Evolutionary conservation across 2,113 vertebrate species (phyloP).

Genomic region (Neolamprologus brichardi): DNA sequence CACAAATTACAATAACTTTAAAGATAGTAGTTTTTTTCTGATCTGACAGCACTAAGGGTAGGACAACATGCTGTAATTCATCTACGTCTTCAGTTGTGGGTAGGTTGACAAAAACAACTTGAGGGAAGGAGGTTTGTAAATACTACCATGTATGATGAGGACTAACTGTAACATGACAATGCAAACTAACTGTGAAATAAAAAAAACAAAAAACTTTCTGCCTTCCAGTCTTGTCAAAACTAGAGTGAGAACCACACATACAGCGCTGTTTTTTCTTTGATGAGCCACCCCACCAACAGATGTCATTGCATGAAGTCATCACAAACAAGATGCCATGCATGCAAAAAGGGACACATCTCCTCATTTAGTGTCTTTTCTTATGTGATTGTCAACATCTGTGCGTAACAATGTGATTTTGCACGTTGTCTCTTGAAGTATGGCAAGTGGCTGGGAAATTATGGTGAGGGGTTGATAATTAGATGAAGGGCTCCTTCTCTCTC

Average conservation of each 20-base stretch:
- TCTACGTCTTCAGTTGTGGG: not conserved
- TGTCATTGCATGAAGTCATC: not conserved
- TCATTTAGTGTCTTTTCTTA: conserved; percentile 21
- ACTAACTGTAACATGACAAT: not conserved
- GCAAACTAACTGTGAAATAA: not conserved
- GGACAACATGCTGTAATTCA: not conserved
- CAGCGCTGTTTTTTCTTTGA: not conserved
- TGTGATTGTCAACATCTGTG: conserved; percentile 38
- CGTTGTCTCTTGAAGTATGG: conserved; percentile 40
- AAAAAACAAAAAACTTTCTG: not conserved
- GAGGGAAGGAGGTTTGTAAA: not conserved
- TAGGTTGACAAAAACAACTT: not conserved
- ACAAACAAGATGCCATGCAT: not conserved
- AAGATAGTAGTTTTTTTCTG: not conserved
- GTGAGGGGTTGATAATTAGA: conserved; percentile 44
- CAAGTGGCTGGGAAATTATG: not conserved
- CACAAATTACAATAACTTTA: not conserved
- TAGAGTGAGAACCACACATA: not conserved
- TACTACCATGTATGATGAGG: not conserved
- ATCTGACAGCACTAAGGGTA: not conserved
- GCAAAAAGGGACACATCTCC: not conserved
- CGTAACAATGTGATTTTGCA: conserved; percentile 25
- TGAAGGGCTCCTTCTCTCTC: conserved; percentile 11
- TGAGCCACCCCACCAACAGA: not conserved
- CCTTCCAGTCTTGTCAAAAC: not conserved